Evolutionary conservation across 2,888 invertebrate species (phyloP), one percentile per base, ranked within the genome.

Genomic region (Uloborus plumipes): DNA sequence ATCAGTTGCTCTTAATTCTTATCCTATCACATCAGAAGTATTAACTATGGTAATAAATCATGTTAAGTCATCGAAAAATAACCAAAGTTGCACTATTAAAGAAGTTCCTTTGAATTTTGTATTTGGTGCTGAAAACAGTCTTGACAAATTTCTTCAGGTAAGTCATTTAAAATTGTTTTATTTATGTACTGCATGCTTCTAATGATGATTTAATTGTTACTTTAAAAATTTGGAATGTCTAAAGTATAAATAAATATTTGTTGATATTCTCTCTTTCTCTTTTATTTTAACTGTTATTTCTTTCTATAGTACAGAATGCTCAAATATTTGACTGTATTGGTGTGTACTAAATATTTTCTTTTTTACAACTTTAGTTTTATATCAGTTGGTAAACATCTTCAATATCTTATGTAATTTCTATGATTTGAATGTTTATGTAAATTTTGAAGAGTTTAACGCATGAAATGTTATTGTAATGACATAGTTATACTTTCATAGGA

Each of bases 21-120:
- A 90, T 79, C 91, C 91, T 3, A 90, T 93, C 2, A 91, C 90
- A 11, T 90, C 90, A 71, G 90, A 91, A 31, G 92, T 91, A 0
- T 89, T 94, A 59, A 89, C 91, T 84, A 92, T 92, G 87, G 93
- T 94, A 0, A 92, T 92, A 9, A 90, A 90, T 73, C 94, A 94
- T 86, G 92, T 94, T 1, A 88, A 91, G 1, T 90, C 90, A 51
- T 92, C 93, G 0, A 88, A 87, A 62, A 90, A 89, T 13, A 90
- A 92, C 76, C 89, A 90, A 1, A 92, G 92, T n/a, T 93, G 93
- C 86, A 89, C 90, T 70, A 88, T 91, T 84, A 92, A 93, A 85
- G 90, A 91, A 85, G 92, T 93, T 22, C 91, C 91, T 13, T 88
- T 94, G 20, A 91, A 92, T 87, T 94, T 94, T 89, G 93, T 94